A percentile compares a stretch with the other conserved stretches of the same genome.
Conservation (phyloP, 2,113 vertebrate species). For the Coptodon bakossiorum region DNA sequence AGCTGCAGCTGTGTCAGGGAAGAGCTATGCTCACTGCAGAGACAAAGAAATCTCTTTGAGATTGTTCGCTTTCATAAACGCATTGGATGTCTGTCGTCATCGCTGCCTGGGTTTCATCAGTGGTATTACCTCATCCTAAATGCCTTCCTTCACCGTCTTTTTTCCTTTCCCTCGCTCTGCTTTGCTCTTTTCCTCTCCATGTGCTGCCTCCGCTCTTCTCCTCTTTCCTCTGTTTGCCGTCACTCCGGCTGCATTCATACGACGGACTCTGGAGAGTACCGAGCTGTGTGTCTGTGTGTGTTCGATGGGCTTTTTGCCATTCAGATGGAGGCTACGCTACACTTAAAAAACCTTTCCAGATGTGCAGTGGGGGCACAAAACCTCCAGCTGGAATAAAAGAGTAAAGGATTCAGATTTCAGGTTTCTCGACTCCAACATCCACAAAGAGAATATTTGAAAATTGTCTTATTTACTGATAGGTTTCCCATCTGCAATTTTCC, state of each 20-base stretch:
- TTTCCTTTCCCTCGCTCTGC: neutral
- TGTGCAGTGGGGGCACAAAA: conserved; percentile 8
- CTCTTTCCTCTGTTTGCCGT: neutral
- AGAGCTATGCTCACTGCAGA: neutral
- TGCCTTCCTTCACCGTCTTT: neutral
- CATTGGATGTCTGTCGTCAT: neutral
- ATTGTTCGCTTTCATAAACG: neutral
- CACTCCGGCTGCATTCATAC: neutral
- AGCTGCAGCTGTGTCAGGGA: neutral
- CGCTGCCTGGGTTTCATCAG: conserved; percentile 19
- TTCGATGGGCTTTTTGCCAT: neutral
- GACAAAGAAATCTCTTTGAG: neutral
- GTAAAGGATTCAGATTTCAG: conserved; percentile 8
- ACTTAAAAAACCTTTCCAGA: conserved; percentile 56
- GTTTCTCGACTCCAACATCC: neutral
- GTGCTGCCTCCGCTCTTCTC: neutral
- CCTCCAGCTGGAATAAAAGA: neutral
- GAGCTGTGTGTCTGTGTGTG: neutral
- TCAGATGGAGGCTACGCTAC: neutral
- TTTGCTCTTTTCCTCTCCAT: neutral
- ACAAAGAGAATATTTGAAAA: conserved; percentile 33
- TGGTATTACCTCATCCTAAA: conserved; percentile 10
- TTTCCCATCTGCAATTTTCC: neutral
- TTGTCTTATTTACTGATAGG: neutral
- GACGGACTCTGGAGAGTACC: neutral